Base-by-base conservation (phyloP, 1,140 invertebrate species). In the Drosophila albomicans region DNA sequence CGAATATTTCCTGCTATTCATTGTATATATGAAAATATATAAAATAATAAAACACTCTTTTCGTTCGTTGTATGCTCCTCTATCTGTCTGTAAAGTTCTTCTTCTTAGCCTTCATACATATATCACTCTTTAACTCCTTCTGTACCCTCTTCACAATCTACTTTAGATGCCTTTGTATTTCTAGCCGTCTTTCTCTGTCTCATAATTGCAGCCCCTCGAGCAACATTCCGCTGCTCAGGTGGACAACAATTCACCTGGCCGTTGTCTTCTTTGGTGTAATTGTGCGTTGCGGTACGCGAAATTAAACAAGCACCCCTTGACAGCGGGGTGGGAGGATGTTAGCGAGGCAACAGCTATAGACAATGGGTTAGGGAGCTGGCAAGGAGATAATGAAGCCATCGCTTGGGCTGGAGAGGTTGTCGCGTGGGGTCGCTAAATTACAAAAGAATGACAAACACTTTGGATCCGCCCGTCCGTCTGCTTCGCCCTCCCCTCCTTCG, bases 391-490 rank as follows among this genome's bases (percentile, higher is more conserved):
- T 80, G 82, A 82, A 77, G 72, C 65, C 13, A 41, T 54, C 15
- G 70, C 45, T 41, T 30, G 35, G 30, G 43, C 7, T 49, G 32
- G 11, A 41, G 49, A 13, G 38, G 38, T 38, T 58, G 67, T 59
- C 72, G 58, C 43, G 67, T 20, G 81, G 75, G 76, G 58, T 67
- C 71, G 65, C 70, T 86, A 82, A 86, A 87, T 91, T 72, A 79
- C 87, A 79, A 90, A 80, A 78, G 82, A 90, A 91, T 85, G 85
- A 81, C 78, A 91, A 75, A 78, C 73, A 71, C 79, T 25, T 25
- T 25, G 20, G 20, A 25, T 25, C 20, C 61, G 1, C 54, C 10
- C 35, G 7, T 8, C 32, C 32, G 32, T 8, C 32, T 32, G 32
- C 32, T 8, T 8, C 32, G 32, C 32, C 20, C 3, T 25, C 20